Evolutionary conservation across 2,888 invertebrate genomes (phyloP), one percentile per base, ranked within the genome.

Genomic region (Theristus sp.): DNA sequence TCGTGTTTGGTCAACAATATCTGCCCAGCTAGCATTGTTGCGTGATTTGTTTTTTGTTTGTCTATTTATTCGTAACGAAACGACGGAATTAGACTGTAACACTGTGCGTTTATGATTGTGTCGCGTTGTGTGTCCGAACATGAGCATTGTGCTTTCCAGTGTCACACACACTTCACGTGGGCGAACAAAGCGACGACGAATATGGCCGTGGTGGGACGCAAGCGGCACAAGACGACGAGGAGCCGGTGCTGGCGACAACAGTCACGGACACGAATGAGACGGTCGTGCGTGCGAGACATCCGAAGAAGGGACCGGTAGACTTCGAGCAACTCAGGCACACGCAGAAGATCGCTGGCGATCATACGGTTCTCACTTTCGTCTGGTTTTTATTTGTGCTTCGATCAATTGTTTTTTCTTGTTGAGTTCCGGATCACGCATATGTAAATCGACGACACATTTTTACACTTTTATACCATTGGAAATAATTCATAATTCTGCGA

Each of bases 281-380:
- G n/a, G 6, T 66, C 78, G 81, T 93, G 60, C 90, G 94, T 76
- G 91, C 93, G 0, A 87, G 90, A 1, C 89, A 88, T 71, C 89
- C 89, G 62, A 91, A 94, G 75, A 94, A 94, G 74, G 94, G 94
- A 0, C 94, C 93, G 0, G 90, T 89, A 73, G 94, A 98, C 76
- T 96, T 96, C 76, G 87, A 89, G 58, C 84, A 85, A 65, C 80
- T 94, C 28, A 84, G 89, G 72, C 86, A 90, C 67, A 87, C 94
- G 0, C 81, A 81, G 67, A 90, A 87, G 71, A 80, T 90, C 68
- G 83, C 83, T 62, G 84, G 84, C 1, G 87, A 84, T 61, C 90
- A 93, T 75, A 82, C 83, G 20, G 90, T 91, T n/a, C n/a, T 53
- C 25, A 10, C 10, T 53, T 25, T 53, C 53, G 53, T 53, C 24